These are phyloP conservation scores for Cirrhinus mrigala DNA, from an alignment of 2,797 vertebrate species.

Conservation along the genomic window DNA sequence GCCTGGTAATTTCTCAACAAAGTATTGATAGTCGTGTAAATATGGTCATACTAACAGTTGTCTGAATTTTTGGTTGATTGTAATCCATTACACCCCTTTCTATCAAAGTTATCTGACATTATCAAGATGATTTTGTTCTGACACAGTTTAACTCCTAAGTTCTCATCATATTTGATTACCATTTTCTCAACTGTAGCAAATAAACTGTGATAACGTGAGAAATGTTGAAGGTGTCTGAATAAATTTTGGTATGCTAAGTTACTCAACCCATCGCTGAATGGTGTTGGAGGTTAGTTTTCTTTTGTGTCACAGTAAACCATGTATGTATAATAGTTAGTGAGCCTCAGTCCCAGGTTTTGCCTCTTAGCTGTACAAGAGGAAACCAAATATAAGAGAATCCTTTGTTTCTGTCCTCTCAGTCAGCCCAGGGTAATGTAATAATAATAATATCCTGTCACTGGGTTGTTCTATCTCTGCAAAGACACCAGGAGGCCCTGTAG, in stretches of 20 bases:
- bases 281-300: background rate
- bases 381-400: conserved; percentile 65
- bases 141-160: too few species aligned
- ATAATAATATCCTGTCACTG: conserved; percentile 65
- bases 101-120: background rate
- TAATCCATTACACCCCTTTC: background rate
- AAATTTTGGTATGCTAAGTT: background rate
- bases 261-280: background rate
- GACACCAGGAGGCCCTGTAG: conserved; percentile 60
- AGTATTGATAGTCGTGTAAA: too few species aligned
- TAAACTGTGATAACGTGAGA: too few species aligned
- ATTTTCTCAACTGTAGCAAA: too few species aligned
- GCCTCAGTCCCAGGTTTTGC: conserved; percentile 49
- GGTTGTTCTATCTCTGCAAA: conserved; percentile 68
- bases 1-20: too few species aligned
- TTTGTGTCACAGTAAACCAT: background rate
- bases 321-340: conserved; percentile 33
- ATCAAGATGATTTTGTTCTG: too few species aligned
- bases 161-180: too few species aligned
- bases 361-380: conserved; percentile 60
- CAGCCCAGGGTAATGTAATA: conserved; percentile 69
- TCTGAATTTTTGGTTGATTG: too few species aligned
- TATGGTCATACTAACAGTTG: too few species aligned
- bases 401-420: conserved; percentile 68
- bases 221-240: too few species aligned